These are phyloP conservation scores for Mythimna vitellina DNA, from an alignment of 2,888 invertebrate genomes.

Conservation along the genomic window DNA sequence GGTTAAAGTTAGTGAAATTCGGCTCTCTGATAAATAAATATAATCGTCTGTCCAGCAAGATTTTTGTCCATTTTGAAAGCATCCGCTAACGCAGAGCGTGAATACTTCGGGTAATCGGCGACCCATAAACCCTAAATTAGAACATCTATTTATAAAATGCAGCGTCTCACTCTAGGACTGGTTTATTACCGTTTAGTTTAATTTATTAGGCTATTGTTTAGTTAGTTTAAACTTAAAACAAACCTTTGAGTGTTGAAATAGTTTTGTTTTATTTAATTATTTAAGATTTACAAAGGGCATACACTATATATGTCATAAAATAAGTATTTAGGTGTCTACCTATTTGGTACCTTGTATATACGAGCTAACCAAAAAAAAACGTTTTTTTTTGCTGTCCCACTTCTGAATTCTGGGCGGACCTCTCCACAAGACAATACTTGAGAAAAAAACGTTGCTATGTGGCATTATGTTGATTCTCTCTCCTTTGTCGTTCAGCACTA, in stretches of 20 bases:
- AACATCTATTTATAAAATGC: conserved; percentile 69
- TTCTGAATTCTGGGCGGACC: too few relatives aligned
- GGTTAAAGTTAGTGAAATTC: too few relatives aligned
- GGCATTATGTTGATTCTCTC: conserved; percentile 6
- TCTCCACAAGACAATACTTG: too few relatives aligned
- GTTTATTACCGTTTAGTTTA: conserved; percentile 61
- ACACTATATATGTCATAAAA: background rate
- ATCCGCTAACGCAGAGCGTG: conserved; percentile 53
- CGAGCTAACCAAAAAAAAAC: too few relatives aligned
- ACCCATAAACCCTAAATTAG: conserved; percentile 70
- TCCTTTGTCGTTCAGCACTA: conserved; percentile 7
- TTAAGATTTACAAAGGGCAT: background rate
- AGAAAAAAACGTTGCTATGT: conserved; percentile 37
- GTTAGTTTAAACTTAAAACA: conserved; percentile 41
- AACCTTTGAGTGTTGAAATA: conserved; percentile 31
- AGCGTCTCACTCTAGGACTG: conserved; percentile 59
- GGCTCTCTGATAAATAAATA: background rate
- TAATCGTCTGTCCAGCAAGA: background rate
- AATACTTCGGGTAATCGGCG: conserved; percentile 64
- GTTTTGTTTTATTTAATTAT: conserved; percentile 28
- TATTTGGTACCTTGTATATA: too few relatives aligned
- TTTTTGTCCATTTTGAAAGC: conserved; percentile 49
- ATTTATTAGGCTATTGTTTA: conserved; percentile 63
- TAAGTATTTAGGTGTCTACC: background rate
- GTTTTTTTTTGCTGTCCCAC: too few relatives aligned